Percentiles rank a stretch among this genome's conserved stretches.
Evolutionary conservation across 2,113 vertebrate species (phyloP).

Genomic region (Pycnonotus jocosus): DNA sequence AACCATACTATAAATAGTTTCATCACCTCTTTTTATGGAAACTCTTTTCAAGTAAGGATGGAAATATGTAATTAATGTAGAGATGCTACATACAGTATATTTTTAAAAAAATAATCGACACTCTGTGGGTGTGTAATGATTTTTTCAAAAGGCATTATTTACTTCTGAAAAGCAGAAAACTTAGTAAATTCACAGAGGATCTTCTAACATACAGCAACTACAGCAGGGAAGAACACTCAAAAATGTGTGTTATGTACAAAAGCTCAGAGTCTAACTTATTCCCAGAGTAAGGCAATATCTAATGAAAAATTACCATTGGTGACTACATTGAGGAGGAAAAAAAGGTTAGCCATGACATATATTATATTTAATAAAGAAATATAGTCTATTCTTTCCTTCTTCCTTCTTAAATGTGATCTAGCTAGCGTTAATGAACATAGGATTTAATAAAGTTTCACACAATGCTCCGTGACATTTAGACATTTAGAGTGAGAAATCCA

Average conservation of each 20-base stretch:
- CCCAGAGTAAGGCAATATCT: fast-evolving
- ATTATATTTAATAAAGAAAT: neutral
- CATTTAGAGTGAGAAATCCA: neutral
- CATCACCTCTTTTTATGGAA: neutral
- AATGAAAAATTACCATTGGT: neutral
- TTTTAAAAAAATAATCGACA: neutral
- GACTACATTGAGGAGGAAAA: neutral
- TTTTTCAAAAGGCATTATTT: neutral
- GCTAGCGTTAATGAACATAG: neutral
- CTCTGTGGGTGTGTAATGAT: neutral
- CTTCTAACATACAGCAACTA: neutral
- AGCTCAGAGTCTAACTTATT: neutral
- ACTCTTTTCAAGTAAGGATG: neutral
- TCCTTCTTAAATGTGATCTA: neutral
- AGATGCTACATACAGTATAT: neutral
- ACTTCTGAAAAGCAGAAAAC: neutral
- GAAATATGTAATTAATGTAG: neutral
- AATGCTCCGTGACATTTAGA: neutral
- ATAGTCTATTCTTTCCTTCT: neutral
- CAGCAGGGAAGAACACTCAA: neutral
- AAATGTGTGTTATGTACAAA: neutral
- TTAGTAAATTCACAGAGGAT: neutral
- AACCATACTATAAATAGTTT: neutral
- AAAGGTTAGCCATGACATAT: neutral
- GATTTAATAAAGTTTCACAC: neutral